Conservation (phyloP, 2,888 invertebrate genomes). For the Cyrtodaria siliqua region DNA sequence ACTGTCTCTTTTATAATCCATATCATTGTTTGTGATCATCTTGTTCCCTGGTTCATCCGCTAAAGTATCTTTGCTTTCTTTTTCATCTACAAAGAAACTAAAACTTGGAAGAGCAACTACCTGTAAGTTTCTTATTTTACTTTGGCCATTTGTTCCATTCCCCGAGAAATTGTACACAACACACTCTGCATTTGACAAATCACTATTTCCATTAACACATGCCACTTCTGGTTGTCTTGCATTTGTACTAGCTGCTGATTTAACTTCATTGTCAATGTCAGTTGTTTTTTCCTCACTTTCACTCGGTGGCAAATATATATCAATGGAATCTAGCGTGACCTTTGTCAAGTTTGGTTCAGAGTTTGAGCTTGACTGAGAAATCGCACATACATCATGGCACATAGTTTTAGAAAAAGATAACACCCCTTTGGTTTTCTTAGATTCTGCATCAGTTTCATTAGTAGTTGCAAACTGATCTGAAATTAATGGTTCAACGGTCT, state of each 20-base stretch:
- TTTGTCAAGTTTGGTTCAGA: slow-evolving; percentile 1
- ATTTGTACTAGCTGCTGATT: too few species aligned
- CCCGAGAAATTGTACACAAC: neutral
- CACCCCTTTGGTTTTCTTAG: neutral
- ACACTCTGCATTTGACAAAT: too few species aligned
- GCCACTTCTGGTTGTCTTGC: too few species aligned
- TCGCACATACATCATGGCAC: slow-evolving; percentile 20
- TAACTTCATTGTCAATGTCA: too few species aligned
- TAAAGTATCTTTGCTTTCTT: neutral
- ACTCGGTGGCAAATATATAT: neutral
- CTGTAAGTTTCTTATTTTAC: too few species aligned
- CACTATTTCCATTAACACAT: too few species aligned
- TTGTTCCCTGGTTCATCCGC: too few species aligned
- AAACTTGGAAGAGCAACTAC: neutral
- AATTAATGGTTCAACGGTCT: neutral
- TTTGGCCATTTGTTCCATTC: too few species aligned
- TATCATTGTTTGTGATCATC: neutral
- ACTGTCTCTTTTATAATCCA: neutral
- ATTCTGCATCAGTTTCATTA: neutral
- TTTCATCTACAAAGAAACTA: neutral
- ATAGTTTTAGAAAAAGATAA: slow-evolving; percentile 16
- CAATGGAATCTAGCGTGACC: slow-evolving; percentile 1
- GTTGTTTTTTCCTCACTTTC: neutral
- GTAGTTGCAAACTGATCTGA: neutral
- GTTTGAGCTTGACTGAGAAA: too few species aligned